phyloP scores from a whole-genome alignment of 2,113 vertebrate species.

The Oryzias woworae region DNA sequence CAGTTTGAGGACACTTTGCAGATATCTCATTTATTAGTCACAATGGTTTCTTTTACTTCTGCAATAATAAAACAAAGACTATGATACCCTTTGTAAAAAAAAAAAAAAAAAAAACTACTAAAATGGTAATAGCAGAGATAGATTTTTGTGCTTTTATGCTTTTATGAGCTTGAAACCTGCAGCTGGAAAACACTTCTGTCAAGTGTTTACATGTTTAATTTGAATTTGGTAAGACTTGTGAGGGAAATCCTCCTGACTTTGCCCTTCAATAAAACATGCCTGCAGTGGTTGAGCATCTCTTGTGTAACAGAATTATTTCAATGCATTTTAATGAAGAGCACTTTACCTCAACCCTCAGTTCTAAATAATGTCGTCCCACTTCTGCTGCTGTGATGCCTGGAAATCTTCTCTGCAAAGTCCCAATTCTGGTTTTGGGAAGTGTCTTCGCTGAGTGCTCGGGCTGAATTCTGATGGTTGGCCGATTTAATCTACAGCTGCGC shows the following conservation, averaged over 20 bases:
- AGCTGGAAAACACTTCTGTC: neutral
- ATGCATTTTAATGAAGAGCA: constrained; percentile 54
- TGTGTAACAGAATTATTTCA: constrained; percentile 43
- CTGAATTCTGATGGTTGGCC: neutral
- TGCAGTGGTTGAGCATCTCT: constrained; percentile 33
- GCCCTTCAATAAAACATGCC: constrained; percentile 39
- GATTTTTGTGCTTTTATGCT: neutral
- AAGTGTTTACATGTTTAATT: constrained; percentile 7
- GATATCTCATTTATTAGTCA: no score
- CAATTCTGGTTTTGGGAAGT: constrained; percentile 4
- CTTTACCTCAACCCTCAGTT: constrained; percentile 23
- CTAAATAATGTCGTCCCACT: constrained; percentile 7
- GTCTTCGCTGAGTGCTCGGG: constrained; percentile 4
- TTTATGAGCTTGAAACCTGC: neutral
- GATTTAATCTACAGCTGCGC: neutral
- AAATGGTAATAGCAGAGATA: neutral
- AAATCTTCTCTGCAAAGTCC: constrained; percentile 15
- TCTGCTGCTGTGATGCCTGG: constrained; percentile 18
- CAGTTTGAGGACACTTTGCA: no score
- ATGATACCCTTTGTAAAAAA: neutral
- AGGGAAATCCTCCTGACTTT: constrained; percentile 24
- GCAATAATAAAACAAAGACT: neutral
- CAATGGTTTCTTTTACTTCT: no score
- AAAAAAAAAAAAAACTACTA: neutral
- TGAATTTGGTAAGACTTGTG: constrained; percentile 6